These are phyloP conservation scores for Orbicella faveolata DNA, from an alignment of 64 coral and sea anemone genomes.

Conservation along the genomic window DNA sequence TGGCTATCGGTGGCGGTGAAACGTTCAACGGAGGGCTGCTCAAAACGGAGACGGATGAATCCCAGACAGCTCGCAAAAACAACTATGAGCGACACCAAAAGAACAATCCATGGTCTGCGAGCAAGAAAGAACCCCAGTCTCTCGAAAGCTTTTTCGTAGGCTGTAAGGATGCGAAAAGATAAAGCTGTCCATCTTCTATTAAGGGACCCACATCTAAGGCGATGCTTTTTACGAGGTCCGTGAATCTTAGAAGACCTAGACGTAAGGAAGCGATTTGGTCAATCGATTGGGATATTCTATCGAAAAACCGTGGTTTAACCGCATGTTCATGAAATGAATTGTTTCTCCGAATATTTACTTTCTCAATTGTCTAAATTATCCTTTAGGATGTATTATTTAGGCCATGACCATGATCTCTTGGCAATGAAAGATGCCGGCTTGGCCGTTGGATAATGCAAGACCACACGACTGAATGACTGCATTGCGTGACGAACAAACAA, in stretches of 20 bases:
- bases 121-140: neutral
- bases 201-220: neutral
- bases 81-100: neutral
- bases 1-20: neutral
- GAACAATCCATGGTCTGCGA: neutral
- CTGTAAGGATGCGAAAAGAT: neutral
- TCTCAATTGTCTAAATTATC: too few relatives aligned
- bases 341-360: too few relatives aligned
- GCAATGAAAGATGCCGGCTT: too few relatives aligned
- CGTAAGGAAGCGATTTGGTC: too few relatives aligned
- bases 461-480: too few relatives aligned
- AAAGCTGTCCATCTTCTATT: neutral
- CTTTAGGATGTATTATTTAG: too few relatives aligned
- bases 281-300: too few relatives aligned
- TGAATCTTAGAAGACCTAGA: neutral
- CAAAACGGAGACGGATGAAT: neutral
- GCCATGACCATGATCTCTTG: too few relatives aligned
- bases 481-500: too few relatives aligned
- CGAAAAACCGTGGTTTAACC: too few relatives aligned
- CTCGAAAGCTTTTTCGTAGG: conserved; percentile 13
- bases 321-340: too few relatives aligned
- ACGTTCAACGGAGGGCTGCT: neutral
- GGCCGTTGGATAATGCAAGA: too few relatives aligned
- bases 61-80: neutral
- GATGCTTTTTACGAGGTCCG: neutral